These are phyloP conservation scores for Nasonia longicornis DNA, from an alignment of 1,140 invertebrate species.

Conservation along the genomic window DNA sequence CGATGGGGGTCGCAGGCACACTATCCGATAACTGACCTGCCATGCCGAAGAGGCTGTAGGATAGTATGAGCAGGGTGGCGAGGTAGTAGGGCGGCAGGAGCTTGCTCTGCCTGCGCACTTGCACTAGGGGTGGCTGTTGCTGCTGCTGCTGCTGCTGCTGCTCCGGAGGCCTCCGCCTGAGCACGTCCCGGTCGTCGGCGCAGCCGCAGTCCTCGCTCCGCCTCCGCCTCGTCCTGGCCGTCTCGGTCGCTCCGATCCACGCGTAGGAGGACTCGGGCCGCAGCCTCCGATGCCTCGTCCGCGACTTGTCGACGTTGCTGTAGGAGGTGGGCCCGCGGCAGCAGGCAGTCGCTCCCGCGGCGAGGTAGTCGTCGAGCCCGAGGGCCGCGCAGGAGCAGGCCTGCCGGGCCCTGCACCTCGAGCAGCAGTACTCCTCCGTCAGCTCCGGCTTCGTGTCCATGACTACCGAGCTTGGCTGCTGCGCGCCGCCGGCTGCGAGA, in stretches of 20 bases:
- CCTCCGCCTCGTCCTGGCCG: slow-evolving; percentile 26
- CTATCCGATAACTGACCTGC: slow-evolving; percentile 58
- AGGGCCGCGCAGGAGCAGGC: background rate
- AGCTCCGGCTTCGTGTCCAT: slow-evolving; percentile 46
- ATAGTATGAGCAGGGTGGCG: slow-evolving; percentile 63
- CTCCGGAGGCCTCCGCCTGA: slow-evolving; percentile 1
- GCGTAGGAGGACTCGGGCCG: slow-evolving; percentile 38
- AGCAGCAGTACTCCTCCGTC: slow-evolving; percentile 26
- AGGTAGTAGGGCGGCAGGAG: slow-evolving; percentile 59
- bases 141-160: background rate
- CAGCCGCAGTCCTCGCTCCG: slow-evolving; percentile 34
- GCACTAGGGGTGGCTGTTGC: background rate
- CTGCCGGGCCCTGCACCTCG: background rate
- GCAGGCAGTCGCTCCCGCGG: too few species aligned
- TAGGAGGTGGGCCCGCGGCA: background rate
- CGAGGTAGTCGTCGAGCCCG: slow-evolving; percentile 35
- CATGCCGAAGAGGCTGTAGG: slow-evolving; percentile 63
- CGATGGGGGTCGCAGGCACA: too few species aligned
- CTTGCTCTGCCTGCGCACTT: slow-evolving; percentile 39
- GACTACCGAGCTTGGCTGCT: slow-evolving; percentile 13
- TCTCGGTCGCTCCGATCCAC: slow-evolving; percentile 4
- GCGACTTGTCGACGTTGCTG: slow-evolving; percentile 9
- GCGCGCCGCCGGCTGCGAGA: slow-evolving; percentile 10
- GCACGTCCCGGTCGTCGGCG: slow-evolving; percentile 41
- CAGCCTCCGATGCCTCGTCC: slow-evolving; percentile 13